Evolutionary conservation across 2,888 invertebrate species (phyloP).

Genomic region (Platypus cylindrus): DNA sequence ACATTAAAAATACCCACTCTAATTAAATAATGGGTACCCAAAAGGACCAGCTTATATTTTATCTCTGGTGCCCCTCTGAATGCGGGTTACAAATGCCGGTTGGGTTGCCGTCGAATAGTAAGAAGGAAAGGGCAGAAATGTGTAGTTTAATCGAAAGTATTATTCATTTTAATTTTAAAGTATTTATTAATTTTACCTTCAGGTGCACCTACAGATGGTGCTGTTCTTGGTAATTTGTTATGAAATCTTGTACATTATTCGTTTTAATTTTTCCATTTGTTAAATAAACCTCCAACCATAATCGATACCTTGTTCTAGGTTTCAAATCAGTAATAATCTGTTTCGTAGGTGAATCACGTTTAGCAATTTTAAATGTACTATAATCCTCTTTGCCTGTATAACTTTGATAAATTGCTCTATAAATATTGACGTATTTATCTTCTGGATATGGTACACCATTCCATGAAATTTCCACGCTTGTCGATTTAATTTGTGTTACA

Average conservation of each 20-base stretch:
- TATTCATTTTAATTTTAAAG: no score
- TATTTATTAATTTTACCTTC: no score
- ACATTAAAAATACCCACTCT: no score
- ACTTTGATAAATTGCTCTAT: conserved; percentile 70
- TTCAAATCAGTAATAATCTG: conserved; percentile 55
- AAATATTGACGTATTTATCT: conserved; percentile 82
- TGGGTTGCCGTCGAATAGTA: no score
- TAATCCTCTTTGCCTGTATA: conserved; percentile 61
- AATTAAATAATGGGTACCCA: no score
- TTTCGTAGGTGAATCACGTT: conserved; percentile 54
- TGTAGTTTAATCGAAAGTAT: no score
- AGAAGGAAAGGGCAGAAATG: no score
- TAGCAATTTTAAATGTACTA: conserved; percentile 62
- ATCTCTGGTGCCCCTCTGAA: no score
- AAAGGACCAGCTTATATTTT: no score
- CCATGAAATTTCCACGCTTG: conserved; percentile 69
- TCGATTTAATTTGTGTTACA: conserved; percentile 61
- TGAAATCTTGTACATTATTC: conserved; percentile 78
- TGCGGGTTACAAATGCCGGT: no score
- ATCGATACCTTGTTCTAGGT: conserved; percentile 70
- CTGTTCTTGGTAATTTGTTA: conserved; percentile 60
- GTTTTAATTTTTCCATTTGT: conserved; percentile 84
- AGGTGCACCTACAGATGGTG: conserved; percentile 36
- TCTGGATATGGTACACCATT: conserved; percentile 77
- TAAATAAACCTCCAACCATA: conserved; percentile 82